Conservation (phyloP, 2,113 vertebrate genomes). For the Smithornis capensis region DNA sequence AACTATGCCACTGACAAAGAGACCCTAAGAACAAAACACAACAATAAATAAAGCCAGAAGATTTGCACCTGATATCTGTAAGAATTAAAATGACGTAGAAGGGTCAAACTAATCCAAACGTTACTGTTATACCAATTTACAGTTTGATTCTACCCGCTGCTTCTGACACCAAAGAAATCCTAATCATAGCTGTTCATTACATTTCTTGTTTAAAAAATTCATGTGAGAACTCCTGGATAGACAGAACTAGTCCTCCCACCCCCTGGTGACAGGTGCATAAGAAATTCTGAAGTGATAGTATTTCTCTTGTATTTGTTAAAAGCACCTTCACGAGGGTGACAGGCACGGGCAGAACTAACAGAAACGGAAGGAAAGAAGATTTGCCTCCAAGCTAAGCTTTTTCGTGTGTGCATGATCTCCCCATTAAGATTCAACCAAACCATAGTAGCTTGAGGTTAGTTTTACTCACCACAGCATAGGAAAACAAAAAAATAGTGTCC, state of each 20-base stretch:
- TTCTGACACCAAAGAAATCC: not conserved
- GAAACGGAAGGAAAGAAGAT: not conserved
- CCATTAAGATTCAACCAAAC: not conserved
- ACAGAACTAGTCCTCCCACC: not conserved
- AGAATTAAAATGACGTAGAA: not conserved
- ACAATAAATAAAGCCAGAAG: not conserved
- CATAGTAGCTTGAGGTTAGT: not conserved
- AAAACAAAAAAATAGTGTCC: constrained; percentile 95
- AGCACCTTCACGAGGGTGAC: not conserved
- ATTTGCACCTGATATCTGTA: not conserved
- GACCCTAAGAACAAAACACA: constrained; percentile 77
- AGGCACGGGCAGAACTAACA: not conserved
- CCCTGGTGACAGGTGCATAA: not conserved
- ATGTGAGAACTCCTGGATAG: not conserved
- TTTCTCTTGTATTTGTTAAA: not conserved
- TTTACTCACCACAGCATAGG: constrained; percentile 92
- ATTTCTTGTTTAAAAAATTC: not conserved
- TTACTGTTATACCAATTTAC: not conserved
- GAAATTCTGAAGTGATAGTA: not conserved
- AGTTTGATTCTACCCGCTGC: not conserved
- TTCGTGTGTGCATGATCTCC: not conserved
- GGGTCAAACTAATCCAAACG: not conserved
- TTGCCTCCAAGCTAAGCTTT: not conserved
- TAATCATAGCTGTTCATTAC: not conserved
- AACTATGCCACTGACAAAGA: constrained; percentile 90